Conservation (phyloP, 2,113 vertebrate genomes). For the Chionis minor region DNA sequence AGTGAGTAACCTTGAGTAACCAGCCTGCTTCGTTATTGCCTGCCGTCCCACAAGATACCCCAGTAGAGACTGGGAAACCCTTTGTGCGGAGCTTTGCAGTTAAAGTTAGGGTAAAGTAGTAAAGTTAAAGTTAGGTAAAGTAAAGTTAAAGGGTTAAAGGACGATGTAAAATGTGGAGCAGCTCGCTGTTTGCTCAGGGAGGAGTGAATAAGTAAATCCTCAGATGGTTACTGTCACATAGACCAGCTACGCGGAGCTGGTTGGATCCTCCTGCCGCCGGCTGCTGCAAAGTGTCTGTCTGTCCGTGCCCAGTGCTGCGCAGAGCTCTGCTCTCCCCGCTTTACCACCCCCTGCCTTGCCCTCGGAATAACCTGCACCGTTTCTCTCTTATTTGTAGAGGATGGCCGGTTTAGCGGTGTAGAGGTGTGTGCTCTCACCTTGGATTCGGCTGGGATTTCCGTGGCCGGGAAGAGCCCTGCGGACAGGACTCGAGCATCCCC, state of each 20-base stretch:
- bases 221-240: rapidly evolving
- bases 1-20: background rate
- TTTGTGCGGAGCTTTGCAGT: rapidly evolving
- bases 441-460: background rate
- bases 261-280: background rate
- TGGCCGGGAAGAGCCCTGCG: background rate
- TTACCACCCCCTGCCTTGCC: rapidly evolving
- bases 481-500: background rate
- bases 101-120: too few species aligned
- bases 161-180: rapidly evolving
- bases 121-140: too few species aligned
- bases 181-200: rapidly evolving
- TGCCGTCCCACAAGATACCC: background rate
- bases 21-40: conserved; percentile 6
- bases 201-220: background rate
- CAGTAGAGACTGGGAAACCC: background rate
- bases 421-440: background rate
- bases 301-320: background rate
- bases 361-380: background rate
- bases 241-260: rapidly evolving
- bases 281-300: background rate
- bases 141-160: background rate
- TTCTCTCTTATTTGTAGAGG: conserved; percentile 59
- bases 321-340: background rate
- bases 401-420: background rate